phyloP scores from a whole-genome alignment of 2,888 invertebrate genomes.

The Thymelicus acteon region DNA sequence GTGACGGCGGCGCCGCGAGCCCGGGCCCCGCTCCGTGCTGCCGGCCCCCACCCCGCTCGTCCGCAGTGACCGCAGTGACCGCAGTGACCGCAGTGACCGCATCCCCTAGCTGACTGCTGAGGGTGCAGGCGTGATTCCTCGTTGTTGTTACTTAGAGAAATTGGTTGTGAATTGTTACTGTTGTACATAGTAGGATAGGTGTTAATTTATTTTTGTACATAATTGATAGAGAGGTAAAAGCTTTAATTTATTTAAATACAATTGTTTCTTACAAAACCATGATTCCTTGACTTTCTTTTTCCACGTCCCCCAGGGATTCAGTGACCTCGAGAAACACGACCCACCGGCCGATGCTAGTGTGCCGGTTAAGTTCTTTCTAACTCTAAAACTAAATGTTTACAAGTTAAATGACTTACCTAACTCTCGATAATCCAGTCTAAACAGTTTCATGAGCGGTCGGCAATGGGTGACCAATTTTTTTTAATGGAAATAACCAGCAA shows the following conservation, averaged over 20 bases:
- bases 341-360: background rate
- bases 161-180: conserved; percentile 44
- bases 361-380: too few relatives aligned
- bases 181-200: conserved; percentile 33
- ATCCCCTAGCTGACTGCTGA: conserved; percentile 40
- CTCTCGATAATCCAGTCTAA: too few relatives aligned
- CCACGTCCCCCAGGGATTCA: background rate
- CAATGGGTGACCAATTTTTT: too few relatives aligned
- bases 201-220: conserved; percentile 14
- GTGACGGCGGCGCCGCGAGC: too few relatives aligned
- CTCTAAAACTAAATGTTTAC: too few relatives aligned
- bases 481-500: too few relatives aligned
- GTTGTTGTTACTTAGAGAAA: conserved; percentile 44
- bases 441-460: too few relatives aligned
- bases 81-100: conserved; percentile 30
- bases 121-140: conserved; percentile 25
- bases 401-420: too few relatives aligned
- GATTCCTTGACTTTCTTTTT: background rate
- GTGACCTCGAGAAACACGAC: background rate
- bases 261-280: conserved; percentile 20
- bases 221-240: conserved; percentile 41
- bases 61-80: background rate
- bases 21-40: too few relatives aligned
- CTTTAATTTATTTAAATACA: conserved; percentile 43
- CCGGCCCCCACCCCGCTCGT: conserved; percentile 35